Percentiles rank a stretch among this genome's conserved stretches.
These are phyloP conservation scores for Geopemphigus sp. DNA, from an alignment of 1,140 invertebrate species.

Conservation along the genomic window DNA sequence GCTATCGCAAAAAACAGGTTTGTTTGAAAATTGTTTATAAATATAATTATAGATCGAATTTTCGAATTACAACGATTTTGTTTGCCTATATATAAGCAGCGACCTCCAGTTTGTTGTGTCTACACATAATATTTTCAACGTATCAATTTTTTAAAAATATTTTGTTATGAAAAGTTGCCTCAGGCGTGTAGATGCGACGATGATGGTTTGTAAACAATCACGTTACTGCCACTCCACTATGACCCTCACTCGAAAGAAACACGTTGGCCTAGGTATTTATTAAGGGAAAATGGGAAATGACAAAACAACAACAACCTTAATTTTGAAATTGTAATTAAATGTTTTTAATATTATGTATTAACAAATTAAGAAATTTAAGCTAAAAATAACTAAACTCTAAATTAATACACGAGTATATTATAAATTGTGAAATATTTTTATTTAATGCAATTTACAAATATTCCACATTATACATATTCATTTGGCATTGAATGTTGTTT, in stretches of 20 bases:
- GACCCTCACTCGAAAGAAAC: neutral
- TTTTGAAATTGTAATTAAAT: no score
- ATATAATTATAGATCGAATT: slow-evolving; percentile 11
- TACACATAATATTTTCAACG: neutral
- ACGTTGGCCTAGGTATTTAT: no score
- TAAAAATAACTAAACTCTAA: no score
- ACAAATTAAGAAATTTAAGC: no score
- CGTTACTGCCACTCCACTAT: neutral
- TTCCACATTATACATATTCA: no score
- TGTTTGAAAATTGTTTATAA: slow-evolving; percentile 13
- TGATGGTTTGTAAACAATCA: neutral
- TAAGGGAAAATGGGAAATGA: no score
- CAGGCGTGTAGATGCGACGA: neutral
- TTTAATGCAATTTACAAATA: no score
- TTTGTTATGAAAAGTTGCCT: neutral
- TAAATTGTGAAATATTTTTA: no score
- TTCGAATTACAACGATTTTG: neutral
- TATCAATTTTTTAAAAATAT: neutral
- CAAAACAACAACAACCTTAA: no score
- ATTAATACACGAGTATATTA: no score
- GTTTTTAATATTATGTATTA: no score
- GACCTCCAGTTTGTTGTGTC: neutral
- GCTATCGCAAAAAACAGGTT: slow-evolving; percentile 57
- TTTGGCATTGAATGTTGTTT: no score
- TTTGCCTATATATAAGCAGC: neutral